These are phyloP conservation scores for Drosophila setosimentum DNA, from an alignment of 2,888 invertebrate genomes.

Conservation along the genomic window DNA sequence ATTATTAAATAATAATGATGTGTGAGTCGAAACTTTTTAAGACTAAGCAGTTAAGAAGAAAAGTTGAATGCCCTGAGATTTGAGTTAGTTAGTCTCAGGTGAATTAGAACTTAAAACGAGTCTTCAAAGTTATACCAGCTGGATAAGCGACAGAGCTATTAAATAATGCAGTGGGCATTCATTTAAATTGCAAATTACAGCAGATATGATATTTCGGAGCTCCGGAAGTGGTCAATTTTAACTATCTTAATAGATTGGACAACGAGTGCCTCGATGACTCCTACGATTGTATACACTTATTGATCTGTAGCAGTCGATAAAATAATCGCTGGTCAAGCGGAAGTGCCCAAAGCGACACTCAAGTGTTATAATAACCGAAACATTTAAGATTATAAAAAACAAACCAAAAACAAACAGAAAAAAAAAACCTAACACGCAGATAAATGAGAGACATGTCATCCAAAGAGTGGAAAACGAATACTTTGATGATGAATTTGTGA, in stretches of 20 bases:
- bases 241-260: conserved; percentile 6
- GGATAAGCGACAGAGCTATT: conserved; percentile 18
- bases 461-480: conserved; percentile 4
- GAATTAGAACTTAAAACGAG: conserved; percentile 65
- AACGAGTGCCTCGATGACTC: conserved; percentile 40
- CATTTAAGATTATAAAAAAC: conserved; percentile 20
- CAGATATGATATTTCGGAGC: conserved; percentile 24
- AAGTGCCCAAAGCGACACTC: conserved; percentile 62
- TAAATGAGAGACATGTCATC: conserved; percentile 10
- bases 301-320: conserved; percentile 35
- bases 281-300: conserved; percentile 13
- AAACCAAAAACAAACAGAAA: neutral
- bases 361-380: conserved; percentile 69
- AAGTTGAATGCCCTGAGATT: conserved; percentile 73
- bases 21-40: neutral
- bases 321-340: conserved; percentile 51
- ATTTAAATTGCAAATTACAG: conserved; percentile 67
- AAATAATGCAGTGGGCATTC: conserved; percentile 11
- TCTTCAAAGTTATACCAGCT: conserved; percentile 24
- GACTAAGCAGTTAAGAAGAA: conserved; percentile 30
- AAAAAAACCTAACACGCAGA: conserved; percentile 1
- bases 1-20: conserved; percentile 28
- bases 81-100: conserved; percentile 44
- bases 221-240: conserved; percentile 60
- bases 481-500: conserved; percentile 29